Percentiles rank a stretch among this genome's conserved stretches.
These are phyloP conservation scores for Dunckerocampus dactyliophorus DNA, from an alignment of 2,113 vertebrate species.

Conservation along the genomic window DNA sequence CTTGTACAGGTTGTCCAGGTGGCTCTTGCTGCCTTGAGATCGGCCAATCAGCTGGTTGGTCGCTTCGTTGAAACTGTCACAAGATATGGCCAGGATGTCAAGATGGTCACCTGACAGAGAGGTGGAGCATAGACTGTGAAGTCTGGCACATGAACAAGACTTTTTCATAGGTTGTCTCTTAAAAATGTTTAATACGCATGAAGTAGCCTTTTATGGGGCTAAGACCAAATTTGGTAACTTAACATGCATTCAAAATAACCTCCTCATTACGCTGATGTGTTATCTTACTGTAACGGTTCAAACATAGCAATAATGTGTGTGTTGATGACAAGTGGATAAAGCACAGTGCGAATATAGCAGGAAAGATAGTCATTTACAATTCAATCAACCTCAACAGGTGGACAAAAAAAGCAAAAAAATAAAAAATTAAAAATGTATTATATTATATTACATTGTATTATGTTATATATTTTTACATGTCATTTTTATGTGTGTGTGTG, in stretches of 20 bases:
- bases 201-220: background rate
- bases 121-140: background rate
- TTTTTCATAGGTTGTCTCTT: background rate
- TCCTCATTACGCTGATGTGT: no score
- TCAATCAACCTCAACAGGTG: no score
- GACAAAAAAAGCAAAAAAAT: no score
- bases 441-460: no score
- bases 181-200: background rate
- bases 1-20: slow-evolving; percentile 81
- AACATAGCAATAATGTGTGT: no score
- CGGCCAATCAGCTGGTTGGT: slow-evolving; percentile 88
- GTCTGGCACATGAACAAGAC: background rate
- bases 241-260: background rate
- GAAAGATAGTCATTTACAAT: no score
- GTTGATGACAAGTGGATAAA: no score
- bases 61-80: slow-evolving; percentile 88
- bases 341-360: no score
- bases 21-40: slow-evolving; percentile 83
- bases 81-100: slow-evolving; percentile 92
- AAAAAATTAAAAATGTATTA: no score
- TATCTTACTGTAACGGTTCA: no score
- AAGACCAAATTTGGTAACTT: background rate
- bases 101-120: slow-evolving; percentile 77
- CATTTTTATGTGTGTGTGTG: no score
- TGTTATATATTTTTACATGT: no score